phyloP scores from a whole-genome alignment of 2,888 invertebrate genomes.

The Slavum lentiscoides region DNA sequence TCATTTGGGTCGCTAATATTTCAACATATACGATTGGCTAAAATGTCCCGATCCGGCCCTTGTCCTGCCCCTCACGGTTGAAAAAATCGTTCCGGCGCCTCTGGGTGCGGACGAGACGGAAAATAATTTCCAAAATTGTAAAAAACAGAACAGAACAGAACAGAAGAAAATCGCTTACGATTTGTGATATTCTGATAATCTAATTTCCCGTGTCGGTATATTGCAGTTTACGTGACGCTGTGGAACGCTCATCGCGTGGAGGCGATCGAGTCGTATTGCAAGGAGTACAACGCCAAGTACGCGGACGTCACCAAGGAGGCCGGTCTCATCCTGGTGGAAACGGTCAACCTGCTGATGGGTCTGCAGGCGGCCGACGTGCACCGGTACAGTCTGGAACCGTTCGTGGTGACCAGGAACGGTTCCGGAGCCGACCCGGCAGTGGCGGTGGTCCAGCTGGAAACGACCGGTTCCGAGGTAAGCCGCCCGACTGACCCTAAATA shows the following conservation, averaged over 20 bases:
- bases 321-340: slow-evolving; percentile 54
- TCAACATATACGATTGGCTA: too few species aligned
- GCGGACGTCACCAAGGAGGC: slow-evolving; percentile 55
- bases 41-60: too few species aligned
- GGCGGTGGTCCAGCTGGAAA: slow-evolving; percentile 26
- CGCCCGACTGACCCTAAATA: background rate
- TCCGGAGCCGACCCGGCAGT: slow-evolving; percentile 37
- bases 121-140: too few species aligned
- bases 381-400: slow-evolving; percentile 33
- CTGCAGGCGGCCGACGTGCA: slow-evolving; percentile 32
- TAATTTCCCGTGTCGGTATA: background rate
- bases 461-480: slow-evolving; percentile 11
- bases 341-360: slow-evolving; percentile 30
- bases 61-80: too few species aligned
- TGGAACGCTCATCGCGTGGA: slow-evolving; percentile 55
- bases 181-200: slow-evolving; percentile 2
- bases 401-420: slow-evolving; percentile 39
- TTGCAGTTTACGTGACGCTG: slow-evolving; percentile 54
- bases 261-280: slow-evolving; percentile 53
- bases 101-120: too few species aligned
- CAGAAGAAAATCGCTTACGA: background rate
- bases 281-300: slow-evolving; percentile 54
- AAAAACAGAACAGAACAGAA: background rate
- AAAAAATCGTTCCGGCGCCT: too few species aligned
- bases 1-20: too few species aligned